These are phyloP conservation scores for Colletes collaris DNA, from an alignment of 2,888 invertebrate genomes.

Conservation along the genomic window DNA sequence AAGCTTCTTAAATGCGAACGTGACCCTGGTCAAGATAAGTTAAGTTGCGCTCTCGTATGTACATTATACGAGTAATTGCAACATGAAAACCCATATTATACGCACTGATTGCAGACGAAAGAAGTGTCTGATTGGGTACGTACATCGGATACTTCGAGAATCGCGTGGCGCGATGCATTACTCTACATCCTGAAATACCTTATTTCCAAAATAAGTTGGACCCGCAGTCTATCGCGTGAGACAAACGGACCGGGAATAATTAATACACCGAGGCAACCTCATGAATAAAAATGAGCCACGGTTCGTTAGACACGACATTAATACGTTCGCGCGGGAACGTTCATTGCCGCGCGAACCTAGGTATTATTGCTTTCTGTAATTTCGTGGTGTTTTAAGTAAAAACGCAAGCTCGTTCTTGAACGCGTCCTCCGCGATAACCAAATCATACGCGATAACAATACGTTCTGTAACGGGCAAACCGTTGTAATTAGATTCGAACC, in stretches of 20 bases:
- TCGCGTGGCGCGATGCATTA: too few relatives aligned
- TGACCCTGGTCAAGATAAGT: too few relatives aligned
- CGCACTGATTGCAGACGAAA: too few relatives aligned
- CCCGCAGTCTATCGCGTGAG: background rate
- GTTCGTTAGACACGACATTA: conserved; percentile 24
- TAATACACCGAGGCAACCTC: conserved; percentile 12
- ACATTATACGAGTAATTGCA: too few relatives aligned
- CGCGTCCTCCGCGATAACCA: conserved; percentile 26
- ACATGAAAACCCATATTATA: too few relatives aligned
- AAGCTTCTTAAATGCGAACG: too few relatives aligned
- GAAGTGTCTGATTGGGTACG: too few relatives aligned
- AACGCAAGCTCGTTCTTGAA: background rate
- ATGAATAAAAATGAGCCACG: conserved; percentile 28
- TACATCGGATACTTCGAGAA: too few relatives aligned
- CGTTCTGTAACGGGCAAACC: conserved; percentile 54
- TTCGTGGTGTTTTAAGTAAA: conserved; percentile 1
- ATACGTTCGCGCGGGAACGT: conserved; percentile 6
- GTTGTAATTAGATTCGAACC: conserved; percentile 64
- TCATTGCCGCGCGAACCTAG: conserved; percentile 3
- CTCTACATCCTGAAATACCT: too few relatives aligned
- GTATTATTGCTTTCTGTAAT: conserved; percentile 6
- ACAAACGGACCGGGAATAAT: conserved; percentile 9
- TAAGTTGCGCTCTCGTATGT: too few relatives aligned
- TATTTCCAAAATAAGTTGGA: background rate
- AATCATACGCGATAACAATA: conserved; percentile 39